A percentile compares a stretch with the other conserved stretches of the same genome.
Evolutionary conservation across 2,888 invertebrate species (phyloP).

Genomic region (Eubasilissa splendida): DNA sequence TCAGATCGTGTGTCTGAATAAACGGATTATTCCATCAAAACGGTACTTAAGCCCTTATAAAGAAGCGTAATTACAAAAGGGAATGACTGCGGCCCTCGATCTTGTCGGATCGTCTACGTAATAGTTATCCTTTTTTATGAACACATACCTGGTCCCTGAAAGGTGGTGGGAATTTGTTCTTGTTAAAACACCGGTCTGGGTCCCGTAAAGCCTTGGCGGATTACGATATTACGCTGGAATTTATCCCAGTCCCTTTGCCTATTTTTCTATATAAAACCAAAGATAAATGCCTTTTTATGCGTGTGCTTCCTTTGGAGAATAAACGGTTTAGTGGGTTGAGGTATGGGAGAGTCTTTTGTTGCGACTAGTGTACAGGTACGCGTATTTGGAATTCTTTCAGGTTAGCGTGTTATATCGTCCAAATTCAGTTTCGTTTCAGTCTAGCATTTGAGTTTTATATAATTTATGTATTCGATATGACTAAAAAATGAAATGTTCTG

Average conservation of each 20-base stretch:
- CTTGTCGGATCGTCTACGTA: conserved; percentile 41
- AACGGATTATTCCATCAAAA: conserved; percentile 48
- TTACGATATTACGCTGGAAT: conserved; percentile 37
- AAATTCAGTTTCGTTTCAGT: too few relatives aligned
- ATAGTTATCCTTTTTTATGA: conserved; percentile 53
- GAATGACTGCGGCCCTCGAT: conserved; percentile 26
- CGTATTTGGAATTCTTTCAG: too few relatives aligned
- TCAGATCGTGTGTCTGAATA: conserved; percentile 28
- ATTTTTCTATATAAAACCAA: conserved; percentile 20
- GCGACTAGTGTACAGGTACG: not conserved
- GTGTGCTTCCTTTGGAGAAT: conserved; percentile 22
- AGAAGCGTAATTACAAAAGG: conserved; percentile 46
- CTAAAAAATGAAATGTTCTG: too few relatives aligned
- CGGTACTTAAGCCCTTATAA: conserved; percentile 48
- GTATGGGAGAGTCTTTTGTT: not conserved
- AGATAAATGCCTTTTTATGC: conserved; percentile 31
- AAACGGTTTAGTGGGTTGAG: conserved; percentile 13
- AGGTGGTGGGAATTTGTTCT: conserved; percentile 46
- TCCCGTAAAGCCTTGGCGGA: conserved; percentile 20
- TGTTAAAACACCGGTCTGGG: conserved; percentile 46
- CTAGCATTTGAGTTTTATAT: too few relatives aligned
- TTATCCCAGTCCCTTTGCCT: conserved; percentile 10
- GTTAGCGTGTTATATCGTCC: too few relatives aligned
- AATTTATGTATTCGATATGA: too few relatives aligned
- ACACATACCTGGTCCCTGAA: conserved; percentile 25